Conservation (phyloP, 2,797 vertebrate species). For the Erithacus rubecula region DNA sequence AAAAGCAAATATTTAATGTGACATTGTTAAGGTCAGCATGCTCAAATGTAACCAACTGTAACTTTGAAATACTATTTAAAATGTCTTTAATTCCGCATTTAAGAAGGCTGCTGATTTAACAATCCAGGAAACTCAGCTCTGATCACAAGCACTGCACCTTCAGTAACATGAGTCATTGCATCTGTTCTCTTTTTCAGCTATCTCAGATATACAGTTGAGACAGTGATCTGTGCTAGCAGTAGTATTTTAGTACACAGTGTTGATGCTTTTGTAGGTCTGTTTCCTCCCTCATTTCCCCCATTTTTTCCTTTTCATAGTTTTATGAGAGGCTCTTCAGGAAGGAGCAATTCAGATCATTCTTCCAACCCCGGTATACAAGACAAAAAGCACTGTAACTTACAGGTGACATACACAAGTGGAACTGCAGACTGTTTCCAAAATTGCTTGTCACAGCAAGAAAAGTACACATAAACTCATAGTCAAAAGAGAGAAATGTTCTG, state of each 20-base stretch:
- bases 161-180: slow-evolving; percentile 10
- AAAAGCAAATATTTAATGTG: slow-evolving; percentile 16
- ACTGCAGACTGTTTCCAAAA: neutral
- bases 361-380: neutral
- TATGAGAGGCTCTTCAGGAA: neutral
- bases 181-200: slow-evolving; percentile 17
- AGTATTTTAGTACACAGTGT: neutral
- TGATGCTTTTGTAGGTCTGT: neutral
- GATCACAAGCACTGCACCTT: neutral
- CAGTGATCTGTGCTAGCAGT: neutral
- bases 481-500: neutral
- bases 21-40: neutral
- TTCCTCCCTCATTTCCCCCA: neutral
- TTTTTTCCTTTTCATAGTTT: slow-evolving; percentile 10
- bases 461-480: neutral
- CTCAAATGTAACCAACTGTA: slow-evolving; percentile 15
- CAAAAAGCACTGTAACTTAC: neutral
- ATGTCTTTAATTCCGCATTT: neutral
- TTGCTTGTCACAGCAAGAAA: slow-evolving; percentile 5
- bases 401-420: neutral
- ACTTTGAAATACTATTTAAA: slow-evolving; percentile 27
- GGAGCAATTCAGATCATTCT: neutral
- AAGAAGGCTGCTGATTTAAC: slow-evolving; percentile 23
- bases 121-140: neutral
- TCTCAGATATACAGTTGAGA: neutral